These are phyloP conservation scores for Polypedilum vanderplanki DNA, from an alignment of 1,140 invertebrate genomes.

Conservation along the genomic window DNA sequence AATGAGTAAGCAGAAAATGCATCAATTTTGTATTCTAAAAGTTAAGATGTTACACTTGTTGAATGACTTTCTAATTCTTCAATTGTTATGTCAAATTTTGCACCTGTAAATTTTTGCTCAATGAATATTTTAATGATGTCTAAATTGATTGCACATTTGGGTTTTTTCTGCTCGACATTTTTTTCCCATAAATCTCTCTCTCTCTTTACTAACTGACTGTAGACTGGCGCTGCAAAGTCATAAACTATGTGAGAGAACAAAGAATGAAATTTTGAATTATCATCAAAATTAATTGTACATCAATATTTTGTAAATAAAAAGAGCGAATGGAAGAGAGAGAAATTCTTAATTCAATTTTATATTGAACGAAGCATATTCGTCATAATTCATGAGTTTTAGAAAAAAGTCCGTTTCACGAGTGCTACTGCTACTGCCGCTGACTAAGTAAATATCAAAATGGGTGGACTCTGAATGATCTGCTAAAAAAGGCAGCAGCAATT, in stretches of 20 bases:
- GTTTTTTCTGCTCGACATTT: no score
- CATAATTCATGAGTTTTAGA: constrained; percentile 25
- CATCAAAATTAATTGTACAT: constrained; percentile 25
- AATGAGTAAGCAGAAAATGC: no score
- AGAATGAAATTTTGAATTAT: constrained; percentile 12
- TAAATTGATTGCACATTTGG: no score
- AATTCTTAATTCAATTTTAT: background rate
- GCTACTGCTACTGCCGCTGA: background rate
- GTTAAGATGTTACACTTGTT: no score
- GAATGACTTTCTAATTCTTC: no score
- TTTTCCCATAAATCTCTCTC: no score
- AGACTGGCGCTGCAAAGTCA: background rate
- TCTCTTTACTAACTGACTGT: background rate
- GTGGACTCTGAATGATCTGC: constrained; percentile 21
- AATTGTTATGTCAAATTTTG: no score
- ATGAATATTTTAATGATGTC: no score
- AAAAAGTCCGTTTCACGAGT: background rate
- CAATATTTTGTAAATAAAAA: constrained; percentile 28
- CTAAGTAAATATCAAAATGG: constrained; percentile 20
- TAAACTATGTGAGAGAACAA: background rate
- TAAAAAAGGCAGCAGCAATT: background rate
- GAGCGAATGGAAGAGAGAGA: background rate
- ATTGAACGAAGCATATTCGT: background rate
- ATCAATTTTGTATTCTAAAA: no score
- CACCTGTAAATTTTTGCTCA: no score